Base-by-base conservation (phyloP, 1,140 invertebrate species). In the Camponotus floridanus region DNA sequence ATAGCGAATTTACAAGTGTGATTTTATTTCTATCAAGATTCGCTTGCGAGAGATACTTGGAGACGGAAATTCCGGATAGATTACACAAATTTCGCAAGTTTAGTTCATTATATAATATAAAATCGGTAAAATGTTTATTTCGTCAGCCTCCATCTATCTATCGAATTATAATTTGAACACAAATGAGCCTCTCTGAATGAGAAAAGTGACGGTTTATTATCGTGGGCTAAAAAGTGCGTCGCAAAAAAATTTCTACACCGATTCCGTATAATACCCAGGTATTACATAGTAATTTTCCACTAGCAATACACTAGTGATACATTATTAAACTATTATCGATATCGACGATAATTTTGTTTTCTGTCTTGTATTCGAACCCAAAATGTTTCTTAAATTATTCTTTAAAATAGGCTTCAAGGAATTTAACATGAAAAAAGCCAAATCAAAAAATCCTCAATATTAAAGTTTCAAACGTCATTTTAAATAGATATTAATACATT, bases 111-210 rank as follows among this genome's bases (percentile, higher is more conserved):
- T n/a, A 33, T 39, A 79, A 79, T 39, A 33, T 13, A 39, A 64
- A 78, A 57, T 78, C 26, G 13, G 39, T 67, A 55, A 79, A 68
- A 79, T 68, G 62, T 79, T 67, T 68, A 39, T 79, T 68, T 6
- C 31, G 21, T 55, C 45, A 51, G 42, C 21, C n/a, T 7, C 42
- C 39, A 51, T 39, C 45, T 79, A 39, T 45, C 42, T 68, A 68
- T 68, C 45, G 55, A 3, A 21, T 67, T 71, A 51, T 36, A 71
- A 71, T 71, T 79, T 79, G 45, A 64, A 51, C 45, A 51, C 45
- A 51, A 79, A 79, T 68, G 31, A 79, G 18, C 15, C n/a, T 39
- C 62, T 45, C 11, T 55, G 31, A 51, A 79, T 55, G 13, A 55
- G 2, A 39, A 26, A n/a, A 39, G 39, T 67, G 33, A 55, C 33